Evolutionary conservation across 2,888 invertebrate species (phyloP), one percentile per base, ranked within the genome.

Genomic region (Parapristionchus giblindavisi): DNA sequence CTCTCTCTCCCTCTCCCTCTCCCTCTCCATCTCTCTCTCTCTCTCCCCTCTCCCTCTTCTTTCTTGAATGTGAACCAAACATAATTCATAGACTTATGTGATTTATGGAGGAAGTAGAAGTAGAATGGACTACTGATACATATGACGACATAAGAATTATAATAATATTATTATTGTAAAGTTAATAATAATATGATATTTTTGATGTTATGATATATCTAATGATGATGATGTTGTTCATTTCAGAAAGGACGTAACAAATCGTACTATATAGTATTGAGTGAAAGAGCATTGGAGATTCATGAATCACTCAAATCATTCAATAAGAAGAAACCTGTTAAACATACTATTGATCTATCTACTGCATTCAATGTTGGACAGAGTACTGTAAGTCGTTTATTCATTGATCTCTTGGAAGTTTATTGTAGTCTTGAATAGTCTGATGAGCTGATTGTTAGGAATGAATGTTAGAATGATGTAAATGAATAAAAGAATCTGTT

Each of bases 311-410:
- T 24, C 51, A 21, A 5, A 8, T 51, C 51, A n/a, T 51, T 24
- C 17, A 3, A 24, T 21, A 11, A 51, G 21, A 80, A 79, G 66
- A 80, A 80, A 51, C 58, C 79, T 8, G 77, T 84, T 17, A 81
- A 81, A 54, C 77, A 79, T 60, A 77, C 83, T 36, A 74, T 85
- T 27, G 85, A 85, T 66, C 79, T 85, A 27, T 75, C 83, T 8
- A 77, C 75, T 51, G 76, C 81, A 21, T 85, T 84, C 80, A 85
- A 84, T 74, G 78, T 84, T 5, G 80, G 83, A 65, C 75, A 77
- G 48, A 77, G 79, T 38, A 80, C 81, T 60, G 83, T 81, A 40
- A 77, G 79, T 54, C n/a, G n/a, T n/a, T 21, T 48, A 21, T 48
- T 14, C 48, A 11, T 48, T 48, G 48, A 48, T 48, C 48, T 48